Evolutionary conservation across 2,113 vertebrate species (phyloP).

Genomic region (Prinia subflava): DNA sequence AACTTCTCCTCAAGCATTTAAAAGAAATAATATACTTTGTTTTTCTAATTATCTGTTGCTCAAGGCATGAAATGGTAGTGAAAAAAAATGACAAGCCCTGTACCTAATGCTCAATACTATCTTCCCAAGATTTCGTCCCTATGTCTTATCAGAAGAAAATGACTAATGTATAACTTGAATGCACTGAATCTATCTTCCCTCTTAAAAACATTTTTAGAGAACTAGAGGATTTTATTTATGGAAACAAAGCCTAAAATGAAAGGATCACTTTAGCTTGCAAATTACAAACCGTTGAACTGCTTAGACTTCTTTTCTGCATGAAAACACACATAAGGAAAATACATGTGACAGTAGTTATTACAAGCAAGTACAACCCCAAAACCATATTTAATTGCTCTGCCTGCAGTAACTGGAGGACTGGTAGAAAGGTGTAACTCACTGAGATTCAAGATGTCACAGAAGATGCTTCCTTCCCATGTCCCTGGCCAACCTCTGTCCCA

Average conservation of each 20-base stretch:
- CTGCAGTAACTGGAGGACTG: neutral
- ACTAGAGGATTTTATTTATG: neutral
- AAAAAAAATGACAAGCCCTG: neutral
- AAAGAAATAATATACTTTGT: neutral
- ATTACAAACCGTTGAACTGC: neutral
- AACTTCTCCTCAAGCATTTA: neutral
- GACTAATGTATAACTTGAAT: neutral
- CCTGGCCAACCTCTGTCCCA: neutral
- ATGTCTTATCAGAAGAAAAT: neutral
- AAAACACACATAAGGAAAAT: neutral
- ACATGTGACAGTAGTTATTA: neutral
- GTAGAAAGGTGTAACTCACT: neutral
- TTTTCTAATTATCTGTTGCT: neutral
- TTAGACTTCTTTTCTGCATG: neutral
- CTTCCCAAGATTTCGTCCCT: neutral
- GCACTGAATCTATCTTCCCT: neutral
- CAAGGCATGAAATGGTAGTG: neutral
- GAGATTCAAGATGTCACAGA: neutral
- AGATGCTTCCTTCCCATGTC: neutral
- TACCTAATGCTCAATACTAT: neutral
- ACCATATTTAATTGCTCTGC: neutral
- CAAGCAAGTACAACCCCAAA: neutral
- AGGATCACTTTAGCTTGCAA: neutral
- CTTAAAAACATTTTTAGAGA: neutral
- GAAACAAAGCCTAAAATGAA: conserved; percentile 7